A percentile compares a stretch with the other conserved stretches of the same genome.
Evolutionary conservation across 1,140 invertebrate genomes (phyloP).

Genomic region (Drosophila arizonae): DNA sequence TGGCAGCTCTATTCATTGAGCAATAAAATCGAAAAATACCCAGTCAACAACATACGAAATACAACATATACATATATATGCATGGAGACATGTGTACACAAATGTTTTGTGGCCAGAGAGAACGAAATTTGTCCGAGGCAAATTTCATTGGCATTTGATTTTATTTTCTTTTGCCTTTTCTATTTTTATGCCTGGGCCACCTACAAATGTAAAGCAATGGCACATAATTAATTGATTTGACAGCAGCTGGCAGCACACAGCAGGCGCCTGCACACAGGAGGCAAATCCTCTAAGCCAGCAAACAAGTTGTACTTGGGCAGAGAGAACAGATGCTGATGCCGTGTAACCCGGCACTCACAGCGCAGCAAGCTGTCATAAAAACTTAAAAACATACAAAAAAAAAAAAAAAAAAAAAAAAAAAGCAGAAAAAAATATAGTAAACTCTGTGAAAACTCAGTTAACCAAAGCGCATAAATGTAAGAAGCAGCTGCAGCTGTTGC

Average conservation of each 20-base stretch:
- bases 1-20: conserved; percentile 52
- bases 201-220: conserved; percentile 32
- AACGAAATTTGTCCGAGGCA: conserved; percentile 52
- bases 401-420: neutral
- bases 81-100: conserved; percentile 22
- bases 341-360: conserved; percentile 47
- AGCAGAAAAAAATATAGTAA: conserved; percentile 11
- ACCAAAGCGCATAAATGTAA: conserved; percentile 69
- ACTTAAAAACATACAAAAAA: conserved; percentile 21
- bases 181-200: neutral
- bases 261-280: neutral
- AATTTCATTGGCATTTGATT: conserved; percentile 53
- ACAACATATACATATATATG: neutral
- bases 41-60: conserved; percentile 9
- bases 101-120: conserved; percentile 28
- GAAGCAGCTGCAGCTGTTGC: conserved; percentile 56
- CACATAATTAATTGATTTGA: conserved; percentile 52
- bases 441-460: conserved; percentile 31
- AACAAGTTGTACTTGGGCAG: conserved; percentile 15
- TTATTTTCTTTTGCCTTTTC: conserved; percentile 5
- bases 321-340: conserved; percentile 58
- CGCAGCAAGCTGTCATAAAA: conserved; percentile 73
- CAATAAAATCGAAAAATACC: conserved; percentile 72
- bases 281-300: conserved; percentile 24
- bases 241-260: conserved; percentile 6